Base-by-base conservation (phyloP, 2,113 vertebrate species). In the Ploceus nigricollis region DNA sequence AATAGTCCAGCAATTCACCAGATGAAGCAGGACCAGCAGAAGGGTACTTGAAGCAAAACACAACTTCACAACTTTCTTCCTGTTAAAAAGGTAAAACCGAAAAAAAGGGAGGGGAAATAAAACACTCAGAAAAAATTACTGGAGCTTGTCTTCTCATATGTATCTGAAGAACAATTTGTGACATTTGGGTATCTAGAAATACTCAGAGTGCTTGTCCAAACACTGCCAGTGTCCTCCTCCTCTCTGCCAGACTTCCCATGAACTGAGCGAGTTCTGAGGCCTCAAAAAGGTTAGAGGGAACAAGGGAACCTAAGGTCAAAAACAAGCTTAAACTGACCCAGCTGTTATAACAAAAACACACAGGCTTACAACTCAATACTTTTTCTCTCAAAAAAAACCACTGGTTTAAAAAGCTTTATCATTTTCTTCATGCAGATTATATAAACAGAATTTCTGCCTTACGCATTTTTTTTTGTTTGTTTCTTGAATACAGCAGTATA, bases 261-360 rank as follows among this genome's bases (percentile, higher is more conserved):
- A 96, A 94, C 83, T 72, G 92, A 95, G 81, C 24, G 27, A 85
- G 89, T 85, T 86, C 89, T 56, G 75, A 96, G 82, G 90, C 79
- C 81, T 82, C 86, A 90, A 58, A 94, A 91, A 87, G 64, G 63
- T 91, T 81, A 73, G 51, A 51, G 21, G 51, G 60, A 89, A 93
- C 81, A 51, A 72, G 84, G 81, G 58, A 92, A 93, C 9, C 8
- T 3, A 19, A 80, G 87, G 93, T 68, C 77, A 94, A 45, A 54
- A 91, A 90, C 61, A 86, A 87, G 42, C 44, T 90, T 89, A 87
- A 95, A 96, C 82, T 84, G 73, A 91, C 83, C 35, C 98, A 99
- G 98, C 98, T 98, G 98, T 96, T 97, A 98, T 95, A 98, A 98
- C 98, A 99, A 95, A 96, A 94, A 76, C 80, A 58, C 22, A 71